These are phyloP conservation scores for Triplophysa siluroides DNA, from an alignment of 2,113 vertebrate species.

Conservation along the genomic window DNA sequence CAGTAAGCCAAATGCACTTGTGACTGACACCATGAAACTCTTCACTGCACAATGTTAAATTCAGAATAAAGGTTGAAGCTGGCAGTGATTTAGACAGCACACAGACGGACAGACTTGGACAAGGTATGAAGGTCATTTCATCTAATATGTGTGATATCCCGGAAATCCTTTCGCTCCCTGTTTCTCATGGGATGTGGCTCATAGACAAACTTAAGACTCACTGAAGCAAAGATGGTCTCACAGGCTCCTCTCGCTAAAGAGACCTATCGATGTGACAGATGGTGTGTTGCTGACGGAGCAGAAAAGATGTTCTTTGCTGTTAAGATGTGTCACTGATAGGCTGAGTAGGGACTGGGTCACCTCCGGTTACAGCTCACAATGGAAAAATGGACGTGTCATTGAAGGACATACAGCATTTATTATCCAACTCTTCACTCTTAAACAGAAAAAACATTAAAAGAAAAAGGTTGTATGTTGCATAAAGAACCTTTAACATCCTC, in stretches of 20 bases:
- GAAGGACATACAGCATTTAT: not conserved
- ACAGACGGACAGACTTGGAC: not conserved
- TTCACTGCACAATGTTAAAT: not conserved
- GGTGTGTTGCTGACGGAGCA: constrained; percentile 47
- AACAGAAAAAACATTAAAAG: too few species aligned
- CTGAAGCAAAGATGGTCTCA: constrained; percentile 26
- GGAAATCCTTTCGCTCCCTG: not conserved
- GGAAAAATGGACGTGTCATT: constrained; percentile 3
- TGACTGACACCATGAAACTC: too few species aligned
- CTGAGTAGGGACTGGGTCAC: constrained; percentile 36
- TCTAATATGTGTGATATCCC: not conserved
- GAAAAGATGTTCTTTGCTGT: constrained; percentile 37
- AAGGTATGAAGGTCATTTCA: constrained; percentile 8
- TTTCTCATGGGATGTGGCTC: constrained; percentile 23
- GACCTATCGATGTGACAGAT: constrained; percentile 50
- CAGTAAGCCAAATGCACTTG: too few species aligned
- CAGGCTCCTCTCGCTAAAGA: constrained; percentile 10
- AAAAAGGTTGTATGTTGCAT: too few species aligned
- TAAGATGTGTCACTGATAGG: constrained; percentile 30
- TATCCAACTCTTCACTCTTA: not conserved
- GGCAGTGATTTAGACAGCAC: not conserved
- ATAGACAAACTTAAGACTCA: constrained; percentile 6
- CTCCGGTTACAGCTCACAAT: not conserved
- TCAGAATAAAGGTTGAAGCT: not conserved
- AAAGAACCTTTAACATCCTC: too few species aligned